Conservation (phyloP, 2,113 vertebrate genomes). For the Formicarius rufipectus region DNA sequence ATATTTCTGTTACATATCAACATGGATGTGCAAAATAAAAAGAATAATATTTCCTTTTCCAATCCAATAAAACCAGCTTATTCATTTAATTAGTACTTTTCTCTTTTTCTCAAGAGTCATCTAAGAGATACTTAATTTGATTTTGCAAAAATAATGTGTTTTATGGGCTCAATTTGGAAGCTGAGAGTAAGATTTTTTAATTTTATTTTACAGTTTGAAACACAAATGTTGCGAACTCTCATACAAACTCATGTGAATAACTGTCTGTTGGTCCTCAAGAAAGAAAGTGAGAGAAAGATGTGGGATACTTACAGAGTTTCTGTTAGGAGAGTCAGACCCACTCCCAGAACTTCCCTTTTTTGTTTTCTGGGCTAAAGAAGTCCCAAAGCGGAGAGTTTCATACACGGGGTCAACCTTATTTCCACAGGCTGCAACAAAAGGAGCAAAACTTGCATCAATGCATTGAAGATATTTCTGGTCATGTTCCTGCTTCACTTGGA, state of each 20-base stretch:
- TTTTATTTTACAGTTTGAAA: background rate
- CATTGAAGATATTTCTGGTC: background rate
- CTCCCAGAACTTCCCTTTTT: slow-evolving; percentile 87
- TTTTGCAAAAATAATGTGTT: background rate
- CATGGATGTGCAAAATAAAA: background rate
- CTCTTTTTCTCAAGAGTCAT: background rate
- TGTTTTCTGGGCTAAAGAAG: slow-evolving; percentile 93
- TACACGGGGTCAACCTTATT: slow-evolving; percentile 98
- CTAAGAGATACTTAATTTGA: background rate
- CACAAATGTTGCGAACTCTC: background rate
- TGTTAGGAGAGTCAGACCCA: slow-evolving; percentile 89
- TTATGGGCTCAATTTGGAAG: background rate
- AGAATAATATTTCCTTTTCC: background rate
- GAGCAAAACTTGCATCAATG: background rate
- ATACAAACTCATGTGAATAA: background rate
- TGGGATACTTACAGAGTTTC: slow-evolving; percentile 85
- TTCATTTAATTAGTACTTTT: background rate
- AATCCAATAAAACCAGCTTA: background rate
- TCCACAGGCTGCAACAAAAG: slow-evolving; percentile 85
- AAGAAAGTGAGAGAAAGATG: background rate
- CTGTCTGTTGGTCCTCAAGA: background rate
- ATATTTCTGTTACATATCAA: background rate
- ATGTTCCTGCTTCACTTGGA: background rate
- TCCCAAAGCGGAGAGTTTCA: slow-evolving; percentile 95
- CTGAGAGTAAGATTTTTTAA: background rate